These are phyloP conservation scores for Tetrao urogallus DNA, from an alignment of 2,113 vertebrate species.

Conservation along the genomic window DNA sequence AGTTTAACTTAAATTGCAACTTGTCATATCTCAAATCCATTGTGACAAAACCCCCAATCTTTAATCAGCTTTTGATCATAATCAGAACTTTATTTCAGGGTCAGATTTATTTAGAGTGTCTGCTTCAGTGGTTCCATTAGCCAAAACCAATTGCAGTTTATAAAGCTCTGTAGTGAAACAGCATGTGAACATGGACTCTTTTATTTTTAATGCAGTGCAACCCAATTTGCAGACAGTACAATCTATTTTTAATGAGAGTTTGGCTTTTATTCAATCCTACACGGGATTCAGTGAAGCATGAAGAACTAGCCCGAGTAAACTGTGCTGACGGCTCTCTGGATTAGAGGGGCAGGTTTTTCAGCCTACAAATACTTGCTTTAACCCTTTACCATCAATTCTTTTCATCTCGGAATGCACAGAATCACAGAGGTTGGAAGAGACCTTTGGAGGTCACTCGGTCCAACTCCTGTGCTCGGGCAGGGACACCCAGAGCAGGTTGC, in stretches of 20 bases:
- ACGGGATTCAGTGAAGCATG: conserved; percentile 22
- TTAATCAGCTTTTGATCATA: conserved; percentile 38
- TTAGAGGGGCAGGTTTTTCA: not conserved
- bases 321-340: not conserved
- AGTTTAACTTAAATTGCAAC: not conserved
- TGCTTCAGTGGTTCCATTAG: conserved; percentile 55
- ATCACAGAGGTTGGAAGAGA: not conserved
- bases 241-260: conserved; percentile 61
- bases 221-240: not conserved
- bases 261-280: conserved; percentile 53
- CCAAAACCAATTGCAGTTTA: conserved; percentile 12
- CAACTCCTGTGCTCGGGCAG: not conserved
- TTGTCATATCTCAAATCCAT: not conserved
- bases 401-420: not conserved
- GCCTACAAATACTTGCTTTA: not conserved
- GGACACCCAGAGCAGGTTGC: not conserved
- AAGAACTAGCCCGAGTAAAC: conserved; percentile 12
- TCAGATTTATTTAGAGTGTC: conserved; percentile 15
- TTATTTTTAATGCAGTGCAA: conserved; percentile 44
- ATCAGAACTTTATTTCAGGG: conserved; percentile 25
- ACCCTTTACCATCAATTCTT: not conserved
- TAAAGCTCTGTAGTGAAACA: conserved; percentile 12
- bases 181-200: conserved; percentile 15
- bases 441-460: not conserved
- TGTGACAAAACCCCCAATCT: not conserved